Conservation (phyloP, 2,888 invertebrate species). For the Dilophus febrilis region DNA sequence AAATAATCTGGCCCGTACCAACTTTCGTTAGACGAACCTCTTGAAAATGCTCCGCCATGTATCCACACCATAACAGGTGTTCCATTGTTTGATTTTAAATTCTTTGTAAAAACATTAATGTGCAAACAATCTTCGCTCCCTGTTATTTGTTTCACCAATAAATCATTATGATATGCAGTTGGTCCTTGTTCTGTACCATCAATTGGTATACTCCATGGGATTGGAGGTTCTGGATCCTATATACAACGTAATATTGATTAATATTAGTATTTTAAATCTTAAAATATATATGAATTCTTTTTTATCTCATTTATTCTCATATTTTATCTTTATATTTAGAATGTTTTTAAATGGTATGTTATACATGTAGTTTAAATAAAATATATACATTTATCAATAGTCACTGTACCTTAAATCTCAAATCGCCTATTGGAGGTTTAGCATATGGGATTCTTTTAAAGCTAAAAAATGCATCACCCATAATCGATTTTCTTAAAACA, state of each 20-base stretch:
- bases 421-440: conserved; percentile 23
- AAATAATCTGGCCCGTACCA: conserved; percentile 10
- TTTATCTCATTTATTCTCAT: neutral
- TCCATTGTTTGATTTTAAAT: conserved; percentile 19
- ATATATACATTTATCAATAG: no score
- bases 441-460: conserved; percentile 18
- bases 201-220: conserved; percentile 27
- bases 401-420: conserved; percentile 17
- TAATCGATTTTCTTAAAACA: neutral
- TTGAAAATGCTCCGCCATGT: conserved; percentile 2
- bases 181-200: conserved; percentile 27
- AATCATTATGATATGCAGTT: conserved; percentile 23
- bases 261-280: no score
- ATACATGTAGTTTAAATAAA: neutral
- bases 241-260: no score
- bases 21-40: neutral
- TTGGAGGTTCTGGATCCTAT: conserved; percentile 27
- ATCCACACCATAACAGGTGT: conserved; percentile 15
- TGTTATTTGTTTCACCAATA: conserved; percentile 21
- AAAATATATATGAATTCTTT: neutral
- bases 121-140: conserved; percentile 37
- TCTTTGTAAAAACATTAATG: conserved; percentile 31
- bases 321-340: neutral
- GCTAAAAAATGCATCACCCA: conserved; percentile 1
- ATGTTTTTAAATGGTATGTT: neutral